These are phyloP conservation scores for Gnatocerus cornutus DNA, from an alignment of 2,888 invertebrate genomes.

Conservation along the genomic window DNA sequence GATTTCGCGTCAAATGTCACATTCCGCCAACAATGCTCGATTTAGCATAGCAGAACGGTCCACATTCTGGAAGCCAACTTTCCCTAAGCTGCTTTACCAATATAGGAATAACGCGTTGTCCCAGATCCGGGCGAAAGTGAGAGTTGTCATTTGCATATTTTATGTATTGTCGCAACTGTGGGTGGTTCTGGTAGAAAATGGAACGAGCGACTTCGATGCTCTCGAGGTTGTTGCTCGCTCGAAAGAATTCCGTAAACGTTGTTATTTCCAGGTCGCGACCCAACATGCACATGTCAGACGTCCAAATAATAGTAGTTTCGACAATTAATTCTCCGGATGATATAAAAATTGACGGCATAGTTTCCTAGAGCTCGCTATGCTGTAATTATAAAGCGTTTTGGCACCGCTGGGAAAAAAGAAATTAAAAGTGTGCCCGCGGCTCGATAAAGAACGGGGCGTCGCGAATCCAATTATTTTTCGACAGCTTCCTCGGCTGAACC, in stretches of 20 bases:
- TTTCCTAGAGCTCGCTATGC: slow-evolving; percentile 30
- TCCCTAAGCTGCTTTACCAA: slow-evolving; percentile 6
- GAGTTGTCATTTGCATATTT: slow-evolving; percentile 50
- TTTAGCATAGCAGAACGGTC: slow-evolving; percentile 11
- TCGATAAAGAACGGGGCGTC: slow-evolving; percentile 38
- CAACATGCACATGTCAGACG: background rate
- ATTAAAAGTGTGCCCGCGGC: slow-evolving; percentile 43
- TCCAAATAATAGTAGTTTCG: slow-evolving; percentile 35
- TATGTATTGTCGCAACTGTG: slow-evolving; percentile 49
- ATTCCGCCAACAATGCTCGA: slow-evolving; percentile 49
- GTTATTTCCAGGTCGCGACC: slow-evolving; percentile 2
- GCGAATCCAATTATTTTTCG: slow-evolving; percentile 40
- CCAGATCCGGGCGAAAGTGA: slow-evolving; percentile 46
- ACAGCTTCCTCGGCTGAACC: slow-evolving; percentile 35
- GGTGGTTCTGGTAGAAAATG: slow-evolving; percentile 39
- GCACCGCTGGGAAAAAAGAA: slow-evolving; percentile 39
- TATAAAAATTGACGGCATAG: slow-evolving; percentile 36
- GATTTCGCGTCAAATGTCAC: slow-evolving; percentile 61
- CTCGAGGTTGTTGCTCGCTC: slow-evolving; percentile 16
- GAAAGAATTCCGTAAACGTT: slow-evolving; percentile 20
- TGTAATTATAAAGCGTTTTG: slow-evolving; percentile 42
- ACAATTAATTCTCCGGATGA: slow-evolving; percentile 38
- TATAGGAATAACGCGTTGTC: slow-evolving; percentile 13
- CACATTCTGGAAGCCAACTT: slow-evolving; percentile 14
- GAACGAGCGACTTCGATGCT: slow-evolving; percentile 23